Conservation (phyloP, 2,797 vertebrate species). For the Anas flavirostris region DNA sequence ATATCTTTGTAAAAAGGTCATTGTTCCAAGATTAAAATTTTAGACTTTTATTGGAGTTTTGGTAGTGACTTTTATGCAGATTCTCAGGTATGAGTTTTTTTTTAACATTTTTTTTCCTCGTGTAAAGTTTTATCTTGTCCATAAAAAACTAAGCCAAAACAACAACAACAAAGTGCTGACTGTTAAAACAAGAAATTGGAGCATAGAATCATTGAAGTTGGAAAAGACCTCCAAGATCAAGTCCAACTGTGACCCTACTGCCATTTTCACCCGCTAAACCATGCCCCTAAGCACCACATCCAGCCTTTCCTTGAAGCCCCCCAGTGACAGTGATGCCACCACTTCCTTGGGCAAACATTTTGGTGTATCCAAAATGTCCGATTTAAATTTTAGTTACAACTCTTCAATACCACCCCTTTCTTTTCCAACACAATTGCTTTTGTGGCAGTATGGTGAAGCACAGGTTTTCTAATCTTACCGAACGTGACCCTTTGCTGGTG, state of each 20-base stretch:
- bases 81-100: background rate
- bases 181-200: background rate
- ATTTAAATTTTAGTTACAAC: background rate
- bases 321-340: no score
- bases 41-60: conserved; percentile 4
- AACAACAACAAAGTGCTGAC: accelerated
- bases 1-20: conserved; percentile 28
- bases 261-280: no score
- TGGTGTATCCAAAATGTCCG: background rate
- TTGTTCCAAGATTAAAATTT: conserved; percentile 42
- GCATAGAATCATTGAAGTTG: no score
- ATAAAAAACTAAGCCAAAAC: background rate
- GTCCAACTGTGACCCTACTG: no score
- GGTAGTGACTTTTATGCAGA: background rate
- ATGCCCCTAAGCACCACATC: no score
- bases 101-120: background rate
- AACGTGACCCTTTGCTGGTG: background rate
- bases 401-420: background rate
- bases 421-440: background rate
- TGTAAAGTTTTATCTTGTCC: background rate
- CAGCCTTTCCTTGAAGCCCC: no score
- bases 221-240: no score
- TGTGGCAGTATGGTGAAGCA: background rate
- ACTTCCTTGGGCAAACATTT: background rate
- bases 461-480: background rate